Base-by-base conservation (phyloP, 2,113 vertebrate species). In the Colistium nudipinnis region DNA sequence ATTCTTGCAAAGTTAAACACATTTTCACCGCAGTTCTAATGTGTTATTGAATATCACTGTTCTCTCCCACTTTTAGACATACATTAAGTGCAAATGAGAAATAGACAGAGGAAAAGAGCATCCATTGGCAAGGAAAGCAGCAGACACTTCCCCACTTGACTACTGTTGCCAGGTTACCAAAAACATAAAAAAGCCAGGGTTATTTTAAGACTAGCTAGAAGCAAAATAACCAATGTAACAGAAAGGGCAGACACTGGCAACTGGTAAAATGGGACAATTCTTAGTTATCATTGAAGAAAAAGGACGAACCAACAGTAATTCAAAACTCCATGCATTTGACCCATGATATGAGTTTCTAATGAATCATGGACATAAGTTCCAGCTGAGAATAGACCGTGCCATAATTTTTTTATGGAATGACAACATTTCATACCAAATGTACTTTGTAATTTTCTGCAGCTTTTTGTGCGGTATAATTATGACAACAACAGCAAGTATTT, bases 91-190 rank as follows among this genome's bases (percentile, higher is more conserved):
- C 19, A n/a, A 61, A 65, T 56, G 48, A 70, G 54, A 60, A 62
- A 54, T 20, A 65, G 28, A 70, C 33, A 36, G 28, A 63, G 65
- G 53, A 57, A 80, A 72, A 63, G 61, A 78, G 59, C 66, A 72
- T 82, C 64, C 59, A 45, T 25, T 76, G 80, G 66, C 41, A 20
- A 76, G 56, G 44, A 78, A 82, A 36, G 56, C 47, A 57, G 56
- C 60, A 78, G 71, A 78, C 70, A 70, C 48, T 70, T 81, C 74
- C 76, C 60, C 55, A 73, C 78, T 81, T 82, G 66, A 70, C 71
- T 76, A 70, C 80, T 66, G 83, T 88, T 88, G 86, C 86, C 75
- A 74, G 62, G 86, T 81, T 87, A 85, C 80, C 47, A 59, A 81
- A 81, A 83, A 81, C 80, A 83, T 85, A 52, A 64, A 79, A 78